Evolutionary conservation across 2,113 vertebrate species (phyloP), one percentile per base, ranked within the genome.

Genomic region (Setophaga kirtlandii): DNA sequence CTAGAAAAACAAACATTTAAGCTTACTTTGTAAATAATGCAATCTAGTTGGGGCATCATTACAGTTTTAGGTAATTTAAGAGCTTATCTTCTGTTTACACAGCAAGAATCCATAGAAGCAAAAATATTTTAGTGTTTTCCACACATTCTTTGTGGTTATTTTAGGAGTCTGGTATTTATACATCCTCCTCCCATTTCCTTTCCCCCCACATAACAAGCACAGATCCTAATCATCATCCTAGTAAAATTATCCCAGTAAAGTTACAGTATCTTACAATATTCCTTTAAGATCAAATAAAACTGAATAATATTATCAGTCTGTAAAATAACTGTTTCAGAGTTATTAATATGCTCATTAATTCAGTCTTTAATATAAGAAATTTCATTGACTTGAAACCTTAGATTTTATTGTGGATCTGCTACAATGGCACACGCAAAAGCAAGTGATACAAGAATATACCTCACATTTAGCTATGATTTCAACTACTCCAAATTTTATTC

Each of bases 1-100:
- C 99, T 99, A 97, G 49, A 87, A 96, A 97, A 96, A 91, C 52
- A 96, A 96, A 93, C 56, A 96, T 52, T 89, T 44, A 96, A 90
- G 86, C 96, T 98, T 95, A 97, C 87, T 96, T 97, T 96, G 85
- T 93, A 96, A 95, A 50, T 96, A 97, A 97, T 67, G 75, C 39
- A 44, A 87, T 87, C 79, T 91, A 91, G 64, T 39, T 83, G 59
- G 85, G 44, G 30, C 49, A 65, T 87, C 88, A 67, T 78, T 80
- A 83, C 47, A 88, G 56, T 81, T 94, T 78, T 70, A 90, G 90
- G 73, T 79, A 93, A 67, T 90, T 90, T 65, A 86, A 94, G 75
- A 93, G 89, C 86, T 98, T 91, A 96, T 83, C 96, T 94, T 96
- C 94, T 89, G 83, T 98, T 98, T 97, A 93, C 75, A 95, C 85